A percentile compares a stretch with the other conserved stretches of the same genome.
Evolutionary conservation across 2,888 invertebrate species (phyloP).

Genomic region (Patella ulyssiponensis): DNA sequence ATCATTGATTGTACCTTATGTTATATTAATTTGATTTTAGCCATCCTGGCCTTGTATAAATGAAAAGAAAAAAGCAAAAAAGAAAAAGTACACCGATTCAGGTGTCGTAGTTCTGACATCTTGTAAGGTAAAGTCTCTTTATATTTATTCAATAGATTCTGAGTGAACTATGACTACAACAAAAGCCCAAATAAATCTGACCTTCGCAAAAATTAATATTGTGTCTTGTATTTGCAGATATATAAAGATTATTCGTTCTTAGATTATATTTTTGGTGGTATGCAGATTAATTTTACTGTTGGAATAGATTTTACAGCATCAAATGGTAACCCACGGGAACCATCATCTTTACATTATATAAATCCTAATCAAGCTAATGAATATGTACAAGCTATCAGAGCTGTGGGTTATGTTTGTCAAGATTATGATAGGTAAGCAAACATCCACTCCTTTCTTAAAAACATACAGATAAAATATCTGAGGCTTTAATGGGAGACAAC

Average conservation of each 20-base stretch:
- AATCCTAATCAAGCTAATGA: conserved; percentile 67
- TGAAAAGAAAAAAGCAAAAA: conserved; percentile 63
- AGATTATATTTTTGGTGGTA: conserved; percentile 70
- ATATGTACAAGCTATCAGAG: conserved; percentile 68
- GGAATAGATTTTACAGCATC: conserved; percentile 71
- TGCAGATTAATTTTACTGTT: conserved; percentile 71
- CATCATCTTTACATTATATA: conserved; percentile 68
- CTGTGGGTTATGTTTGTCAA: conserved; percentile 68
- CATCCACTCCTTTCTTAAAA: no score
- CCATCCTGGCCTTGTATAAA: conserved; percentile 57
- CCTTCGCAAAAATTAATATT: background rate
- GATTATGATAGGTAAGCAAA: conserved; percentile 69
- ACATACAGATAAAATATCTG: no score
- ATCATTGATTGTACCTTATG: no score
- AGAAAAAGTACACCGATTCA: conserved; percentile 62
- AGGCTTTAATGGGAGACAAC: no score
- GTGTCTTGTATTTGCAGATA: conserved; percentile 45
- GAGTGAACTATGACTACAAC: no score
- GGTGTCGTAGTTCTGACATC: conserved; percentile 52
- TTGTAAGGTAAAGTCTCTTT: conserved; percentile 47
- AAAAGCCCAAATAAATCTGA: background rate
- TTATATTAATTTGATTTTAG: conserved; percentile 39
- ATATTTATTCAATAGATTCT: no score
- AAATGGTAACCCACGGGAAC: conserved; percentile 65
- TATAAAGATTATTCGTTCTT: conserved; percentile 63